Evolutionary conservation across 2,797 vertebrate species (phyloP), one percentile per base, ranked within the genome.

Genomic region (Columba guinea): DNA sequence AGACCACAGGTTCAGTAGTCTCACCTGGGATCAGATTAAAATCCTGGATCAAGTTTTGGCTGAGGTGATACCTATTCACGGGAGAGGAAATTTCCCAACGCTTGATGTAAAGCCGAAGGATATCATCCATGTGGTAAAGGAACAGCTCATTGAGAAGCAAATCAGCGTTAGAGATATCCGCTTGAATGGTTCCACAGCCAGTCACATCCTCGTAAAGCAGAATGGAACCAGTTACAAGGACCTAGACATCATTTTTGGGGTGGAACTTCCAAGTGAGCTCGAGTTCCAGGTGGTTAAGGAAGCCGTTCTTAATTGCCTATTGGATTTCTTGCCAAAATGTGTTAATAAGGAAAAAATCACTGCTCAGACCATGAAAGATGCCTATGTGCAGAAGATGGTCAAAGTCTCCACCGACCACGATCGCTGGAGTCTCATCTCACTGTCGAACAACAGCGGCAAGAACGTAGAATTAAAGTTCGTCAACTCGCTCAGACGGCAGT

Each of bases 311-410:
- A 97, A 98, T 84, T 99, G 99, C 95, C 95, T 99, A 13, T 95
- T 99, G 78, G 98, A 99, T 95, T 99, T 99, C 96, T 97, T 99
- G 71, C 99, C 99, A 35, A 98, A 98, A 82, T 98, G 98, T 7
- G 99, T 99, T 60, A 99, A 99, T 97, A 99, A 98, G 91, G 98
- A 99, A 93, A 99, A 99, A 95, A 99, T 99, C 97, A 99, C 99
- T 2, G 98, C 98, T 11, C 98, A 98, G 64, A 99, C 97, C 19
- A 99, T 99, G 99, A 99, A 99, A 89, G 99, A 99, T 39, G 99
- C 99, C 58, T 99, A 99, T 1, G 99, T 99, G 65, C 99, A 99
- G 98, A 99, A 99, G 98, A 99, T 99, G 99, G 98, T 99, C 37
- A 99, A 99, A 94, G 98, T 99, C 65, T 99, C 98, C 96, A 99